A percentile compares a stretch with the other conserved stretches of the same genome.
Conservation (phyloP, 2,888 invertebrate species). For the Hetaerina titia region DNA sequence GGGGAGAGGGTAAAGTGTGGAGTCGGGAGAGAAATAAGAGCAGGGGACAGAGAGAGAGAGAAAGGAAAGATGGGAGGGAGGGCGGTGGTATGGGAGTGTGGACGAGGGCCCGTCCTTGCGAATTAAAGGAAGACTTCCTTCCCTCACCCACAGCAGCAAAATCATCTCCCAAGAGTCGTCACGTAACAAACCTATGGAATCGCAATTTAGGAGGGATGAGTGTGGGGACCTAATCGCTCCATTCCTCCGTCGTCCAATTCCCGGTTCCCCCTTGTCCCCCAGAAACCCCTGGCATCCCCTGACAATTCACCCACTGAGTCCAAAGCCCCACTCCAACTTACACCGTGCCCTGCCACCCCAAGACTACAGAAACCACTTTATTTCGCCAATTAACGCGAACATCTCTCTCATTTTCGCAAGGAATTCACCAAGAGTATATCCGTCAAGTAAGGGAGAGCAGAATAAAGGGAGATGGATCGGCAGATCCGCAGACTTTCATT, state of each 20-base stretch:
- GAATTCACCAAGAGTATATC: background rate
- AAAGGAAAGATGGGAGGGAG: background rate
- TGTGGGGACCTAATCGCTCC: background rate
- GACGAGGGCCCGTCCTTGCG: constrained; percentile 20
- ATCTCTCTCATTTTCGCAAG: background rate
- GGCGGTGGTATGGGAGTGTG: no score
- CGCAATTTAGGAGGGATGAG: constrained; percentile 47
- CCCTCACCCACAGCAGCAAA: constrained; percentile 17
- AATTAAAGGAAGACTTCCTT: constrained; percentile 59
- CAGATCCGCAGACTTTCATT: no score
- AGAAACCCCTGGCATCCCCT: background rate
- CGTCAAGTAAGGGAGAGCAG: background rate
- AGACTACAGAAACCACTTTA: constrained; percentile 44
- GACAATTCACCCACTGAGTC: background rate
- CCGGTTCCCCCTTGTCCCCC: background rate
- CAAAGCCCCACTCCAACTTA: background rate
- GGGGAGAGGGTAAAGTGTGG: background rate
- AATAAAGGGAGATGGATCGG: background rate
- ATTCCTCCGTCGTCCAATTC: background rate
- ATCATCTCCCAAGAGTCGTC: constrained; percentile 42
- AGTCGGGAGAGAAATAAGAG: background rate
- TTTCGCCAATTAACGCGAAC: constrained; percentile 21
- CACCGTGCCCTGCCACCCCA: background rate
- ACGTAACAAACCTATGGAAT: constrained; percentile 17
- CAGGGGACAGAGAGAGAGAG: background rate